A percentile compares a stretch with the other conserved stretches of the same genome.
Evolutionary conservation across 2,888 invertebrate genomes (phyloP).

Genomic region (Himalopsyche tibetana): DNA sequence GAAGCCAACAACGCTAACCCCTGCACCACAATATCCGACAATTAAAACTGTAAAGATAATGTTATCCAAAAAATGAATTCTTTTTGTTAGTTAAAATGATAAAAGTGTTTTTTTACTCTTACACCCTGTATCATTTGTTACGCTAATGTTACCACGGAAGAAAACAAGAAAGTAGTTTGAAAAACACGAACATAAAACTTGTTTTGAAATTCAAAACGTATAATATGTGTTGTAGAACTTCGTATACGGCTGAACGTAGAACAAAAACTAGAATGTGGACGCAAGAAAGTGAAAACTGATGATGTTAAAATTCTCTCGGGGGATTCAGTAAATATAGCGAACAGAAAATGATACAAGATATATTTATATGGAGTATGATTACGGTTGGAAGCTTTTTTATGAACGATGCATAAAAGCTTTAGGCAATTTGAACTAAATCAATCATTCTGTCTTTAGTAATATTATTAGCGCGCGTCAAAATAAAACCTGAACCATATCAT

Average conservation of each 20-base stretch:
- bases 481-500: too few species aligned
- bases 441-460: too few species aligned
- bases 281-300: conserved; percentile 6
- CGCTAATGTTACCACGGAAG: conserved; percentile 7
- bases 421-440: too few species aligned
- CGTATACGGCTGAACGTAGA: background rate
- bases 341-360: background rate
- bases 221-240: background rate
- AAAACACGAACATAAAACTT: conserved; percentile 12
- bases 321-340: background rate
- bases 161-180: background rate
- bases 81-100: too few species aligned
- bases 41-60: too few species aligned
- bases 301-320: background rate
- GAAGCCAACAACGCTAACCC: too few species aligned
- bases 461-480: too few species aligned
- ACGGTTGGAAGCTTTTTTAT: background rate
- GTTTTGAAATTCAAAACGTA: conserved; percentile 17
- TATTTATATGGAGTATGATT: background rate
- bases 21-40: too few species aligned
- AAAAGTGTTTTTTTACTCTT: too few species aligned
- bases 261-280: conserved; percentile 6
- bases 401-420: too few species aligned
- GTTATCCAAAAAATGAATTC: too few species aligned
- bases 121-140: conserved; percentile 6